These are phyloP conservation scores for Oasisia sp. DNA, from an alignment of 2,888 invertebrate species.

Conservation along the genomic window DNA sequence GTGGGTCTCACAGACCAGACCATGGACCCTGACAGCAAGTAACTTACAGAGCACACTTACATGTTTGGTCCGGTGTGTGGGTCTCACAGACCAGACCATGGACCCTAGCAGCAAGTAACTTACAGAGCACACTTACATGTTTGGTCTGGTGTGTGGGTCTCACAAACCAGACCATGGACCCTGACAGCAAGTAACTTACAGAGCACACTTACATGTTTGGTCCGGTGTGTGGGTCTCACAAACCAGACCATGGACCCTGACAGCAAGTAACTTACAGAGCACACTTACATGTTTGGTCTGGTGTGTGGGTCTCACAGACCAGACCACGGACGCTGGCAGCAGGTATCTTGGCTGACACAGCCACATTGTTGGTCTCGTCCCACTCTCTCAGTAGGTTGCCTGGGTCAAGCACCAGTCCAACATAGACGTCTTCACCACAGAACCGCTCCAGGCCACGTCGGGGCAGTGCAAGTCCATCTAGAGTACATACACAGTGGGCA, in stretches of 20 bases:
- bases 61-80: background rate
- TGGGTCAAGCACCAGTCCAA: background rate
- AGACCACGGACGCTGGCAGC: background rate
- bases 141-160: no score
- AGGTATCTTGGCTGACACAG: background rate
- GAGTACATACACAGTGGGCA: background rate
- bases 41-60: background rate
- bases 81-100: no score
- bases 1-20: no score
- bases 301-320: background rate
- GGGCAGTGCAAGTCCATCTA: conserved; percentile 1
- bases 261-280: background rate
- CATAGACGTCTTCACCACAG: background rate
- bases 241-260: background rate
- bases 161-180: no score
- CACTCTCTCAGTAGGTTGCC: background rate
- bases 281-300: background rate
- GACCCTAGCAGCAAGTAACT: no score
- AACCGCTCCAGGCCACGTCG: background rate
- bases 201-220: no score
- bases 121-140: no score
- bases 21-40: no score
- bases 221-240: no score
- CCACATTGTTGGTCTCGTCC: background rate
- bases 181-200: no score